Base-by-base conservation (phyloP, 2,113 vertebrate species). In the Chrysochloris asiatica region DNA sequence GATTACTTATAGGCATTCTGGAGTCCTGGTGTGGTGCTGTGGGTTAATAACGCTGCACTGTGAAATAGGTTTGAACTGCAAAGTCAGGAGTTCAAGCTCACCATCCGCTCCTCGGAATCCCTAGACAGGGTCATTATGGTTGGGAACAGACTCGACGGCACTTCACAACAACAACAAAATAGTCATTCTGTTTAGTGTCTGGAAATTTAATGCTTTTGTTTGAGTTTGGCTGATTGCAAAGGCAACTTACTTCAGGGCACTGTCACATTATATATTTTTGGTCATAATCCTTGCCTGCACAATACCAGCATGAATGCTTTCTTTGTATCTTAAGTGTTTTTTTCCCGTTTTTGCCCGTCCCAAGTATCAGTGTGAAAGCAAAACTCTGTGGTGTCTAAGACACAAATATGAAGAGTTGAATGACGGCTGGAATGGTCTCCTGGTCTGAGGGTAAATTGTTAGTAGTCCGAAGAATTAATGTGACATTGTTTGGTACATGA, bases 271-370 rank as follows among this genome's bases (percentile, higher is more conserved):
- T 78, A 16, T 54, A 28, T 47, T 71, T 8, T 73, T 1, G 78
- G 84, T 82, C 33, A 14, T 59, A n/a, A 76, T 83, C 73, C 50
- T 63, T 65, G 71, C 50, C 69, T 85, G 71, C 48, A 43, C 86
- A 79, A 13, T 86, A 48, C 22, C 50, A 16, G 79, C 38, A 86
- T 63, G 69, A 88, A 78, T 79, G 86, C 75, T 91, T 93, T 85
- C 79, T 85, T 88, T 91, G 33, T 79, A 52, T 76, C 86, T 86
- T 89, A 83, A 86, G 59, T 93, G 83, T 76, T 67, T 87, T 90
- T 93, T 83, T n/a, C n/a, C 77, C n/a, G 2, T 72, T 90, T 81
- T 81, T 91, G 72, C 30, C 21, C 36, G 33, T 78, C n/a, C n/a
- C n/a, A n/a, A n/a, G n/a, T n/a, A n/a, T n/a, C 65, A 47, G 16